Conservation (phyloP, 2,888 invertebrate genomes). For the Platycheirus albimanus region DNA sequence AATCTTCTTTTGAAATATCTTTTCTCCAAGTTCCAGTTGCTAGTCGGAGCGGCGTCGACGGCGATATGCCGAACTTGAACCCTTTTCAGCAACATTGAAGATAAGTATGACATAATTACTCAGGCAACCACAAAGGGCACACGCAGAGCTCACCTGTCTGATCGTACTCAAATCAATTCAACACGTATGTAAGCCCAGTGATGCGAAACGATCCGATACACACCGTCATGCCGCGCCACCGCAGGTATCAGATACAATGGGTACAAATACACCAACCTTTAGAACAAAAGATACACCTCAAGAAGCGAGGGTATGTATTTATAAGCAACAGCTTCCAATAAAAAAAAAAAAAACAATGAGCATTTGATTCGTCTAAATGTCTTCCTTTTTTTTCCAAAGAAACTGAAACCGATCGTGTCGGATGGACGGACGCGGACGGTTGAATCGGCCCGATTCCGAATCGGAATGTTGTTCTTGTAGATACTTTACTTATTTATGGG, state of each 20-base stretch:
- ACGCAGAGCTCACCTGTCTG: slow-evolving; percentile 52
- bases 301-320: too few species aligned
- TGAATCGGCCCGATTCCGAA: slow-evolving; percentile 4
- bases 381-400: slow-evolving; percentile 41
- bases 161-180: slow-evolving; percentile 51
- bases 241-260: slow-evolving; percentile 10
- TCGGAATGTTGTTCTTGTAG: slow-evolving; percentile 9
- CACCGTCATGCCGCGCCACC: too few species aligned
- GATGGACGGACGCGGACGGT: neutral
- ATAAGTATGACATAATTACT: slow-evolving; percentile 46
- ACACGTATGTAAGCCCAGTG: slow-evolving; percentile 8
- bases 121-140: slow-evolving; percentile 57
- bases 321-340: neutral
- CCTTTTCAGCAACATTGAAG: slow-evolving; percentile 5
- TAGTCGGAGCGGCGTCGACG: too few species aligned
- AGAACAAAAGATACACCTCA: neutral
- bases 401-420: slow-evolving; percentile 30
- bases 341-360: slow-evolving; percentile 22
- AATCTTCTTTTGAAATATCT: too few species aligned
- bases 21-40: too few species aligned
- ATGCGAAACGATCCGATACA: slow-evolving; percentile 24
- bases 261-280: neutral
- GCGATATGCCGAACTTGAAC: slow-evolving; percentile 21
- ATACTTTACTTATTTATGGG: neutral
- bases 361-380: slow-evolving; percentile 10